A percentile compares a stretch with the other conserved stretches of the same genome.
Conservation (phyloP, 1,140 invertebrate genomes). For the Dryas iulia region DNA sequence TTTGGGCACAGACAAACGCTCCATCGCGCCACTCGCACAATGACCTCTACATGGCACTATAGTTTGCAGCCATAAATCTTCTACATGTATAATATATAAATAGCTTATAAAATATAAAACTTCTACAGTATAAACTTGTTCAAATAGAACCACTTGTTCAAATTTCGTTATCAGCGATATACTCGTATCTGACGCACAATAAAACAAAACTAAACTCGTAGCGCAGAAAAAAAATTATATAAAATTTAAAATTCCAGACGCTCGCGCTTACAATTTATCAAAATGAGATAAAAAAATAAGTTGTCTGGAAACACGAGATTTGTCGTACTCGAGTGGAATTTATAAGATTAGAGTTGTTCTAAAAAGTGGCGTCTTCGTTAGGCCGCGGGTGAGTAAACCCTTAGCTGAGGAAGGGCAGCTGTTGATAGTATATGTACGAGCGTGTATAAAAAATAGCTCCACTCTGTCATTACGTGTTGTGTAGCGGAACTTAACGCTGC, state of each 20-base stretch:
- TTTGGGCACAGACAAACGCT: too few relatives aligned
- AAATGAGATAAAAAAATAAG: constrained; percentile 4
- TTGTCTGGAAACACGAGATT: constrained; percentile 3
- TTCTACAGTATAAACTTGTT: neutral
- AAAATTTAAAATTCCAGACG: neutral
- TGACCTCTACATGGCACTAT: too few relatives aligned
- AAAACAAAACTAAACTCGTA: neutral
- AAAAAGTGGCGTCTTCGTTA: neutral
- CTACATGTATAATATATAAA: too few relatives aligned
- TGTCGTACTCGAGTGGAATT: neutral
- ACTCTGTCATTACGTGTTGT: too few relatives aligned
- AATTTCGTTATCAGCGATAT: neutral
- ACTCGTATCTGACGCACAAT: neutral
- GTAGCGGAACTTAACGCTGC: too few relatives aligned
- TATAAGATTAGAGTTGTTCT: neutral
- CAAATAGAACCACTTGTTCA: too few relatives aligned
- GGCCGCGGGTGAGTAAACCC: too few relatives aligned
- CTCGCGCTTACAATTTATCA: neutral
- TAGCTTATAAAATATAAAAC: neutral
- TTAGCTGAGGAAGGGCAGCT: too few relatives aligned
- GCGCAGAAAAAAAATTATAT: neutral
- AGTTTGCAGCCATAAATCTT: too few relatives aligned
- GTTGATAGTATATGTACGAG: too few relatives aligned
- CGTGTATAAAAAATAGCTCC: too few relatives aligned
- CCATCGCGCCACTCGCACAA: too few relatives aligned